A percentile compares a stretch with the other conserved stretches of the same genome.
phyloP scores from a whole-genome alignment of 1,140 invertebrate species.

The Antheraea pernyi region DNA sequence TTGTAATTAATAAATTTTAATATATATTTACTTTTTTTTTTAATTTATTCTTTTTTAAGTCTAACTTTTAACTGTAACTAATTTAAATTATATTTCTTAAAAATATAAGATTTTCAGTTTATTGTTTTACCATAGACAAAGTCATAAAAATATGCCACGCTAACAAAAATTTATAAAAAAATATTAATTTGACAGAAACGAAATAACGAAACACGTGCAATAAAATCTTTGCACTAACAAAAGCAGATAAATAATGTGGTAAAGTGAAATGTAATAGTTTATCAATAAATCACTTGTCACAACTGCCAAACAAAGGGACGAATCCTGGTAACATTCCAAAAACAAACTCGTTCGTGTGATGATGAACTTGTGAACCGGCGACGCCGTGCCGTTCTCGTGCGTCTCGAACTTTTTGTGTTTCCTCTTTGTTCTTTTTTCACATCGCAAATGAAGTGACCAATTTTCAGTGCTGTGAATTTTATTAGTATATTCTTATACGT shows the following conservation, averaged over 20 bases:
- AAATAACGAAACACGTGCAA: constrained; percentile 37
- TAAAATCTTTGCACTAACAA: constrained; percentile 13
- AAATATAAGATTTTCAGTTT: neutral
- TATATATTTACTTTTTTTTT: no score
- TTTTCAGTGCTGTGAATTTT: constrained; percentile 59
- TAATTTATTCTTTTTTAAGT: no score
- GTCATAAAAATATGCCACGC: constrained; percentile 40
- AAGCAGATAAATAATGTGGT: constrained; percentile 16
- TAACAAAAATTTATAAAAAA: constrained; percentile 34
- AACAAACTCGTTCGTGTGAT: constrained; percentile 71
- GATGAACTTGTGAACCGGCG: constrained; percentile 77
- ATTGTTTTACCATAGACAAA: constrained; percentile 16
- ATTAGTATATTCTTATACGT: constrained; percentile 71
- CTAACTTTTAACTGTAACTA: no score
- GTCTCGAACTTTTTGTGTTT: constrained; percentile 70
- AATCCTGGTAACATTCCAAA: constrained; percentile 71
- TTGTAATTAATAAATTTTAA: no score
- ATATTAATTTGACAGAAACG: constrained; percentile 35
- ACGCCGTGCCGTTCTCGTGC: constrained; percentile 69
- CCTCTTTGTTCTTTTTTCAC: constrained; percentile 68
- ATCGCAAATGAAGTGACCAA: constrained; percentile 72
- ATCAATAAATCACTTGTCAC: constrained; percentile 23
- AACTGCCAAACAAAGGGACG: constrained; percentile 24
- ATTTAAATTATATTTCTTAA: no score
- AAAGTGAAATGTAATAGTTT: constrained; percentile 21